A percentile compares a stretch with the other conserved stretches of the same genome.
Evolutionary conservation across 2,113 vertebrate genomes (phyloP).

Genomic region (Bubo bubo): DNA sequence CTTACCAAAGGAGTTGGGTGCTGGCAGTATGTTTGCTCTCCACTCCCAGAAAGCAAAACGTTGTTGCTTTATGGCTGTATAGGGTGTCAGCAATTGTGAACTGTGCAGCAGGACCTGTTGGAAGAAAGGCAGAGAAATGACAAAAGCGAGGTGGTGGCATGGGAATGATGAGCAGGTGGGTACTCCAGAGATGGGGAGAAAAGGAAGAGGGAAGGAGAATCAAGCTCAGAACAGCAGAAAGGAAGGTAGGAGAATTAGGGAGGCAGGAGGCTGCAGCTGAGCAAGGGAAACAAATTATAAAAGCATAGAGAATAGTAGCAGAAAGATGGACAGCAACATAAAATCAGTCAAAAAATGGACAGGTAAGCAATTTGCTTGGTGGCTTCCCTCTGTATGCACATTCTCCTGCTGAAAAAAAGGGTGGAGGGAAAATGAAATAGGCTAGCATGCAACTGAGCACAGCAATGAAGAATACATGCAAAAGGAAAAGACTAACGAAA

Average conservation of each 20-base stretch:
- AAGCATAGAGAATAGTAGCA: neutral
- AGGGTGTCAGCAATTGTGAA: neutral
- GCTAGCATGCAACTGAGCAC: neutral
- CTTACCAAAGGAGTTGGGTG: neutral
- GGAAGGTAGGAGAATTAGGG: neutral
- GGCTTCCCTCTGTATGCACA: fast-evolving
- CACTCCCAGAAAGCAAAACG: neutral
- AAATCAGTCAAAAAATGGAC: neutral
- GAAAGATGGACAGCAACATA: neutral
- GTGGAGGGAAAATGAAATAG: neutral
- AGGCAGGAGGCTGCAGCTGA: neutral
- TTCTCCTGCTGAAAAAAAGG: neutral
- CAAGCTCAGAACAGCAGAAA: neutral
- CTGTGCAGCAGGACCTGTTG: neutral
- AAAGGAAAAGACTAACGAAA: neutral
- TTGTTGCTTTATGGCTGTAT: neutral
- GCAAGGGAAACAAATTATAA: neutral
- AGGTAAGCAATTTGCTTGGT: neutral
- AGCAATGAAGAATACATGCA: neutral
- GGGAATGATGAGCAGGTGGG: neutral
- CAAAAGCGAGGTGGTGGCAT: neutral
- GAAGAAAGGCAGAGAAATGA: neutral
- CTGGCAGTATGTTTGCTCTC: neutral
- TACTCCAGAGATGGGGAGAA: neutral
- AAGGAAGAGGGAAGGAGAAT: neutral